Evolutionary conservation across 2,113 vertebrate genomes (phyloP).

Genomic region (Pangasianodon hypophthalmus): DNA sequence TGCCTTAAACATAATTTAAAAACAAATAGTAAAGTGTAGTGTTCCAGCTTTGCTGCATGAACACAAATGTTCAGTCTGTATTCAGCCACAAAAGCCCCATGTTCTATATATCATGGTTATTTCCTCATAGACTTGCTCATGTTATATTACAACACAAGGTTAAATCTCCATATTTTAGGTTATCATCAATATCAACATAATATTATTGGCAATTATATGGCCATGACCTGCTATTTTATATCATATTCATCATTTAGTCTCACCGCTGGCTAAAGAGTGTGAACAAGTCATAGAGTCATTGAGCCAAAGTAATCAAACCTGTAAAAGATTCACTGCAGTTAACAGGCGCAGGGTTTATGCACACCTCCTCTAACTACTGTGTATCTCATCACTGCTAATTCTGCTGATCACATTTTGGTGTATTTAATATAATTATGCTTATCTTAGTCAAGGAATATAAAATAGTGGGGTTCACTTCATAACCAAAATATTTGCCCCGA

Average conservation of each 20-base stretch:
- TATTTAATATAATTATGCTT: not conserved
- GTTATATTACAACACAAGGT: not conserved
- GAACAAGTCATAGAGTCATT: not conserved
- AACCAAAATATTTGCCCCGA: not conserved
- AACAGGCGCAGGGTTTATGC: not conserved
- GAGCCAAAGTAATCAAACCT: not conserved
- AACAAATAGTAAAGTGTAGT: not conserved
- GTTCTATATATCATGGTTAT: not conserved
- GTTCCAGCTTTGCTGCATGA: not conserved
- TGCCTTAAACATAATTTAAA: not conserved
- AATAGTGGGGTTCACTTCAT: not conserved
- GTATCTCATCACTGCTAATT: not conserved
- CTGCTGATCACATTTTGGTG: not conserved
- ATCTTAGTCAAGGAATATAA: not conserved
- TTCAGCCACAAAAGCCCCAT: not conserved
- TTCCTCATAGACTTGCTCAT: not conserved
- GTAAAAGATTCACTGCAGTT: conserved; percentile 15
- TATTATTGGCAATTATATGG: not conserved
- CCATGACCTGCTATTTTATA: not conserved
- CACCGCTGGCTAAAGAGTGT: not conserved
- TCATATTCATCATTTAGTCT: not conserved
- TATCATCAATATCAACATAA: not conserved
- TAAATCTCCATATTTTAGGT: not conserved
- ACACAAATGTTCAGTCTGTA: not conserved
- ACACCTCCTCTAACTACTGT: not conserved